These are phyloP conservation scores for Alces alces DNA, from an alignment of 2,113 vertebrate species.

Conservation along the genomic window DNA sequence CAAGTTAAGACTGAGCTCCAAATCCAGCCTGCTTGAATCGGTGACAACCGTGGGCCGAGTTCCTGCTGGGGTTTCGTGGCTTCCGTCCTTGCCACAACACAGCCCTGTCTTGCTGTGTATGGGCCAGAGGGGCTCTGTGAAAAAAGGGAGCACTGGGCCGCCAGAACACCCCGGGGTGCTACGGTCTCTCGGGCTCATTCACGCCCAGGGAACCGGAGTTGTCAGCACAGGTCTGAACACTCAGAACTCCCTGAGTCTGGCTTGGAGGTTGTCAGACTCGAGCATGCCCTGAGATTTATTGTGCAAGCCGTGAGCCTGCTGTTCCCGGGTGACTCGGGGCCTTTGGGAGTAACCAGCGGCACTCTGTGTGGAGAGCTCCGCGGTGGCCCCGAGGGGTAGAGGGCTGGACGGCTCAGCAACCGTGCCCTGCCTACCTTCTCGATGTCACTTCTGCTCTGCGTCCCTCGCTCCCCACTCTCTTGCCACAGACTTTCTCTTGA, in stretches of 20 bases:
- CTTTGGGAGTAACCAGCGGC: neutral
- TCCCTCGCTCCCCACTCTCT: neutral
- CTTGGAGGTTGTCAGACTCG: neutral
- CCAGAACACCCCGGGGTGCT: neutral
- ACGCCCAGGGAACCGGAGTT: neutral
- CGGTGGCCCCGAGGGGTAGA: neutral
- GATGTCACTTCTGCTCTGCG: accelerated
- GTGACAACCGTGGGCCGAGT: no score
- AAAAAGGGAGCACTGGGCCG: accelerated
- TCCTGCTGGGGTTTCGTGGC: accelerated
- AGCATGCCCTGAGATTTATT: neutral
- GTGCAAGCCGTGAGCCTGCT: accelerated
- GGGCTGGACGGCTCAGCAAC: neutral
- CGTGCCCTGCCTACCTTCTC: no score
- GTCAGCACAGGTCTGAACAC: neutral
- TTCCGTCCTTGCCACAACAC: neutral
- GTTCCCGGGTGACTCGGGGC: accelerated
- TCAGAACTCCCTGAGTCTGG: neutral
- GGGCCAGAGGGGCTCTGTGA: neutral
- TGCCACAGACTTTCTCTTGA: neutral
- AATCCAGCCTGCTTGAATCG: neutral
- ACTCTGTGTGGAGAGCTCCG: accelerated
- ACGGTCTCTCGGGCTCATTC: accelerated
- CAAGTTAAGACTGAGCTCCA: neutral
- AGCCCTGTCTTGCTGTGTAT: accelerated